phyloP scores from a whole-genome alignment of 2,888 invertebrate genomes.

The Meghimatium bilineatum region DNA sequence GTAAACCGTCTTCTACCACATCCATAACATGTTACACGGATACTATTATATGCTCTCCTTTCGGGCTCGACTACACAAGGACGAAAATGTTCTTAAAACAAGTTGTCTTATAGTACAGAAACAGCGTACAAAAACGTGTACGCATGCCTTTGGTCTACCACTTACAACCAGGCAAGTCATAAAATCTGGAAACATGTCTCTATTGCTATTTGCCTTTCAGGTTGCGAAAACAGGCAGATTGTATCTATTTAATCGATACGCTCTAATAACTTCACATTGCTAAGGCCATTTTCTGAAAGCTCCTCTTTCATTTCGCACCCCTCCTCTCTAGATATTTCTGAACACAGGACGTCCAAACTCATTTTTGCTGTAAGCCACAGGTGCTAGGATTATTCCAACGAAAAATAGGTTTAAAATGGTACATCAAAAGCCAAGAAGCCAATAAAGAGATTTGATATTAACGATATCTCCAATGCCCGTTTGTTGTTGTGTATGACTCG shows the following conservation, averaged over 20 bases:
- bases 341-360: neutral
- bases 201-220: neutral
- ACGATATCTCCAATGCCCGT: neutral
- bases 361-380: neutral
- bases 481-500: neutral
- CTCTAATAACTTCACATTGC: neutral
- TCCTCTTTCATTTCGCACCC: neutral
- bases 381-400: neutral
- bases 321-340: neutral
- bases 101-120: no score
- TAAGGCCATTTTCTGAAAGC: neutral
- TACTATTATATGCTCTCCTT: no score
- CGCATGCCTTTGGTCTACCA: no score
- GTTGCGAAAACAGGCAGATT: neutral
- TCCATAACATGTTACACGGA: no score
- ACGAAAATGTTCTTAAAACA: no score
- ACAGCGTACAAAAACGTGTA: no score
- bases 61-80: no score
- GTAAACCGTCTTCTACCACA: no score
- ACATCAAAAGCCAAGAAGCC: neutral
- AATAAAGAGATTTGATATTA: slow-evolving; percentile 14
- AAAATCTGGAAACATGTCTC: neutral
- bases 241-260: slow-evolving; percentile 17
- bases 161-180: neutral
- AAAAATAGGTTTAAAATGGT: neutral